These are phyloP conservation scores for Agonopterix subpropinquella DNA, from an alignment of 2,888 invertebrate genomes.

Conservation along the genomic window DNA sequence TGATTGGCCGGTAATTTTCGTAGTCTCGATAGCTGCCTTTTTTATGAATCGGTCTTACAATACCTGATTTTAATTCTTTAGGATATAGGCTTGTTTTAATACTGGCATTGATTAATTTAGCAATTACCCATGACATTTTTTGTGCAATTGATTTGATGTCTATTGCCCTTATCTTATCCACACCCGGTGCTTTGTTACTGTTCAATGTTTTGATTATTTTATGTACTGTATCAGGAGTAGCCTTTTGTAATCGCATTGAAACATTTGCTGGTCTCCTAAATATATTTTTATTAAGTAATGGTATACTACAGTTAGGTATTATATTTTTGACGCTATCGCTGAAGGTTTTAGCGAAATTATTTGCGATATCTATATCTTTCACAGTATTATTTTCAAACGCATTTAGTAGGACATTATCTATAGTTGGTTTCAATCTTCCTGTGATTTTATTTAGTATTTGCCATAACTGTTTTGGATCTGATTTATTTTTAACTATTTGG, in stretches of 20 bases:
- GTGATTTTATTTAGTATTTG: conserved; percentile 1
- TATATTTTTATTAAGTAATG: background rate
- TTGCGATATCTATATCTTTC: no score
- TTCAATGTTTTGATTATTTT: no score
- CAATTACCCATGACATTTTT: no score
- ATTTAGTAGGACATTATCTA: background rate
- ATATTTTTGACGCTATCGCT: no score
- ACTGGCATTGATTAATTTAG: no score
- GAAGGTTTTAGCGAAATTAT: no score
- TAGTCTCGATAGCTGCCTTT: background rate
- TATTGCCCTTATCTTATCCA: no score
- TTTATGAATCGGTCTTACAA: background rate
- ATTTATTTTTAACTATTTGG: background rate
- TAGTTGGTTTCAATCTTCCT: background rate
- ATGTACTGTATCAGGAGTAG: no score
- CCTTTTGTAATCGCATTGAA: no score
- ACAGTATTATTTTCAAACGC: no score
- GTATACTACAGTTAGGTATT: no score
- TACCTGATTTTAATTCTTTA: background rate
- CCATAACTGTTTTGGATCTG: background rate
- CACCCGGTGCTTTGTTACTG: background rate
- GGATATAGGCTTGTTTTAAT: background rate
- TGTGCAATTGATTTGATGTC: no score
- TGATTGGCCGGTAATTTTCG: conserved; percentile 1
- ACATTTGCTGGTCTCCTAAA: background rate